Evolutionary conservation across 2,888 invertebrate genomes (phyloP), one percentile per base, ranked within the genome.

Genomic region (Perdita meconis): DNA sequence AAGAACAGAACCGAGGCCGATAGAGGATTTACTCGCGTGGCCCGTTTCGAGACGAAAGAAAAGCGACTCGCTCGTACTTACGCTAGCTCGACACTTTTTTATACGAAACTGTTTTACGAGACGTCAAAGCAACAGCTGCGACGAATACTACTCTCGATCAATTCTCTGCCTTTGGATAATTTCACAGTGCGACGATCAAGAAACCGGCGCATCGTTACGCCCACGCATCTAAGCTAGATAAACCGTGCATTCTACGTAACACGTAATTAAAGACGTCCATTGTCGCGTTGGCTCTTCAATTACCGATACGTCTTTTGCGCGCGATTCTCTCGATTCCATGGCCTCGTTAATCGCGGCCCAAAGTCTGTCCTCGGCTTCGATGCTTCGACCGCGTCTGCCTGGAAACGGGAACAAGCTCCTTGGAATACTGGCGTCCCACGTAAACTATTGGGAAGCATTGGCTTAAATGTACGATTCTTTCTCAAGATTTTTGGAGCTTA

Each of bases 101-200:
- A n/a, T 47, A 36, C 59, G 56, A 66, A 75, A 75, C 71, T 71
- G 38, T 60, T 65, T 47, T 66, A 66, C 42, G 38, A 51, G 44
- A 66, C n/a, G n/a, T n/a, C n/a, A 38, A 34, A 44, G 3, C 40
- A 8, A 22, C 40, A 56, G 36, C 42, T 53, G 53, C 47, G 22
- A 10, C 13, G 24, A 19, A n/a, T 10, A 44, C 72, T 30, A 19
- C 59, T 19, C 24, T 55, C 57, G 76, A 57, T 74, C 69, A 64
- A 75, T 78, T 42, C 60, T 24, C 64, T n/a, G n/a, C n/a, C n/a
- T n/a, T 36, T 70, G 56, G 77, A 78, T 78, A 77, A 77, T 78
- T 77, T 77, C 66, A n/a, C 78, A 71, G 77, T 57, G 71, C 34
- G 63, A 77, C 78, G 78, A 78, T 78, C 78, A 77, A 78, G 78